Evolutionary conservation across 2,113 vertebrate genomes (phyloP).

Genomic region (Apodemus speciosus): DNA sequence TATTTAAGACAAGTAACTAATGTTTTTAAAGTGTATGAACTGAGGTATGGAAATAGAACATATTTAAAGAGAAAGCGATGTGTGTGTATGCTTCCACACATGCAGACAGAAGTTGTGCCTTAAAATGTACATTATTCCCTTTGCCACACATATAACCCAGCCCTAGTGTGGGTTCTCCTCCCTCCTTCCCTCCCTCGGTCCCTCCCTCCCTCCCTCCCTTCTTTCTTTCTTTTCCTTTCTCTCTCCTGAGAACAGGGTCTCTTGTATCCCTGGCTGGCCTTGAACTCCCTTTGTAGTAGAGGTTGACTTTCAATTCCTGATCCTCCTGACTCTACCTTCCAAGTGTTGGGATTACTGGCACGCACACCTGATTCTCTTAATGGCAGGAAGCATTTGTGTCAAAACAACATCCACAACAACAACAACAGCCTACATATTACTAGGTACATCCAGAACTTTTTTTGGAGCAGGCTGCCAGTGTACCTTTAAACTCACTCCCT

Average conservation of each 20-base stretch:
- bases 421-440: background rate
- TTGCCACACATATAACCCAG: background rate
- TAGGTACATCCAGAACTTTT: background rate
- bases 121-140: conserved; percentile 17
- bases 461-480: conserved; percentile 14
- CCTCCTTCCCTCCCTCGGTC: background rate
- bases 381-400: background rate
- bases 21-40: conserved; percentile 16
- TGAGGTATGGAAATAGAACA: conserved; percentile 1
- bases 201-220: background rate
- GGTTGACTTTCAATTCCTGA: background rate
- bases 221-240: background rate
- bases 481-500: conserved; percentile 18
- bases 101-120: background rate
- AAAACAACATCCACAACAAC: background rate
- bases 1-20: background rate
- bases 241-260: background rate
- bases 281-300: background rate
- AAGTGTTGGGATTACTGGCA: background rate
- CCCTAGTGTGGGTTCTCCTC: background rate
- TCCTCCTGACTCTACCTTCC: background rate
- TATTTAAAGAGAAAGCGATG: conserved; percentile 25
- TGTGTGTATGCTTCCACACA: too few relatives aligned
- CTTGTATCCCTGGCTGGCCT: background rate
- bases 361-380: background rate